Percentiles rank a stretch among this genome's conserved stretches.
Evolutionary conservation across 1,140 invertebrate species (phyloP).

Genomic region (Psilanteris sp.): DNA sequence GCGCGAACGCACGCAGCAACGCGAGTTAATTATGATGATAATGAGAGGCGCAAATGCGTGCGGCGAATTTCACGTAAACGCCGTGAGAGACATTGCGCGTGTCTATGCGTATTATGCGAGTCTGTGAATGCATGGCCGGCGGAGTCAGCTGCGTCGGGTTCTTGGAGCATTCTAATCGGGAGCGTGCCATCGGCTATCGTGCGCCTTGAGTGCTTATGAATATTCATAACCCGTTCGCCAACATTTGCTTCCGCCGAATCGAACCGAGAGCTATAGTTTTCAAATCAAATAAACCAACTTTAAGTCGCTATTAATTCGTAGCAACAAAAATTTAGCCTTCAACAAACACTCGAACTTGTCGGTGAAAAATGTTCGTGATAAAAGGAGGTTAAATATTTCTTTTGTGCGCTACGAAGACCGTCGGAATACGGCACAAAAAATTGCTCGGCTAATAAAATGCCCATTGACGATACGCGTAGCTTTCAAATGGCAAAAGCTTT

Average conservation of each 20-base stretch:
- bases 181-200: constrained; percentile 26
- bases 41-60: constrained; percentile 25
- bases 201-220: constrained; percentile 28
- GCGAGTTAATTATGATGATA: constrained; percentile 21
- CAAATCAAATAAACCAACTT: neutral
- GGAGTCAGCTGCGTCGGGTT: constrained; percentile 9
- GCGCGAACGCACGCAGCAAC: constrained; percentile 11
- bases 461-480: too few relatives aligned
- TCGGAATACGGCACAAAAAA: too few relatives aligned
- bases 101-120: constrained; percentile 20
- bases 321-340: too few relatives aligned
- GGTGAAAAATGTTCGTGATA: too few relatives aligned
- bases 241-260: constrained; percentile 6
- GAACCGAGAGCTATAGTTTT: neutral
- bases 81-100: constrained; percentile 9
- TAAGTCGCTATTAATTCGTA: too few relatives aligned
- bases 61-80: constrained; percentile 8
- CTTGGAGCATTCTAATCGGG: constrained; percentile 15
- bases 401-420: too few relatives aligned
- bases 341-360: too few relatives aligned
- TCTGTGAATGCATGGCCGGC: constrained; percentile 9
- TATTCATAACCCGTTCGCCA: constrained; percentile 34
- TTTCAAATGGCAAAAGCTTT: too few relatives aligned
- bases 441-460: too few relatives aligned
- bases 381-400: too few relatives aligned